A percentile compares a stretch with the other conserved stretches of the same genome.
Evolutionary conservation across 2,888 invertebrate species (phyloP).

Genomic region (Meliscaeva auricollis): DNA sequence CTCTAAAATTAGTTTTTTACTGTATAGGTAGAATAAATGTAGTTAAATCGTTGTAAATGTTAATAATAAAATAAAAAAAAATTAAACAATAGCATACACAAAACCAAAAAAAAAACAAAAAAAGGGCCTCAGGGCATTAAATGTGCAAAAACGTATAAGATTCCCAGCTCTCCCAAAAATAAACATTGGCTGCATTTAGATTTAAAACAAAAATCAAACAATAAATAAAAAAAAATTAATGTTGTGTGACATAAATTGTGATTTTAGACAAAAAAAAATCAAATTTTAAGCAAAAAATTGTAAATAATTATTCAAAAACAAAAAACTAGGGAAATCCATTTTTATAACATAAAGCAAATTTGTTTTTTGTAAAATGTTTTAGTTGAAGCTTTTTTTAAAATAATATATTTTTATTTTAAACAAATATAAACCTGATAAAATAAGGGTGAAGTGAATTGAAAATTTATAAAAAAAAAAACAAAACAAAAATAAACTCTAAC

Average conservation of each 20-base stretch:
- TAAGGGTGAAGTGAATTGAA: constrained; percentile 6
- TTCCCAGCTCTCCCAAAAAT: constrained; percentile 28
- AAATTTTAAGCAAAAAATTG: constrained; percentile 35
- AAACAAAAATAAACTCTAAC: neutral
- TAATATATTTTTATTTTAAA: neutral
- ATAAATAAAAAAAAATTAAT: constrained; percentile 19
- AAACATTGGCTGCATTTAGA: constrained; percentile 55
- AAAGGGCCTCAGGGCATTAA: constrained; percentile 24
- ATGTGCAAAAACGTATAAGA: constrained; percentile 30
- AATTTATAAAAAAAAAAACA: constrained; percentile 4
- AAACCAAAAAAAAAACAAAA: neutral
- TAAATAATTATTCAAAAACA: constrained; percentile 35
- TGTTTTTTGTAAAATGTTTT: constrained; percentile 22
- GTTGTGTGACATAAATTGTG: constrained; percentile 57
- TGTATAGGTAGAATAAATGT: constrained; percentile 53
- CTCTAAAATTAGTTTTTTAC: constrained; percentile 69
- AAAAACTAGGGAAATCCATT: constrained; percentile 26
- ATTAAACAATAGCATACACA: constrained; percentile 17
- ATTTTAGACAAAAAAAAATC: constrained; percentile 48
- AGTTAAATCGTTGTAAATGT: constrained; percentile 68
- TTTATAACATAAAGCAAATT: constrained; percentile 24
- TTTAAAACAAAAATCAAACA: constrained; percentile 5
- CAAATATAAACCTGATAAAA: neutral
- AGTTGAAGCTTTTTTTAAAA: constrained; percentile 4
- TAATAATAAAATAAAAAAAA: constrained; percentile 13